Conservation (phyloP, 2,113 vertebrate species). For the Zosterops japonicus region DNA sequence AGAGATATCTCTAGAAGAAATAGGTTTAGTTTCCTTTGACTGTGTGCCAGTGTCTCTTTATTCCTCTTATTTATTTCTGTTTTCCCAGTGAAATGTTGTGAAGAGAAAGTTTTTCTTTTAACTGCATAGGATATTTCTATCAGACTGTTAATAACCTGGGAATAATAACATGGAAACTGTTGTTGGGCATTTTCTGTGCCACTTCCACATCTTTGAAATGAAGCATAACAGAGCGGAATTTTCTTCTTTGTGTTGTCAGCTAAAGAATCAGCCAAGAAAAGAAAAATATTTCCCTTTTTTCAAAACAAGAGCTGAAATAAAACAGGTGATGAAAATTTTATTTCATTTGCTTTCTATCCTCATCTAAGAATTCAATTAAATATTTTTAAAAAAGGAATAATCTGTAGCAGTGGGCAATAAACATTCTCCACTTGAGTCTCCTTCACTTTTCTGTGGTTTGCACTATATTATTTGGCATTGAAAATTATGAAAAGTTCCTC, state of each 20-base stretch:
- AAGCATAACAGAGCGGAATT: neutral
- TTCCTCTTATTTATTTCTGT: neutral
- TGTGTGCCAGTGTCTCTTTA: neutral
- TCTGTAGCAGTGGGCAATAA: neutral
- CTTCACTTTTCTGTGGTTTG: neutral
- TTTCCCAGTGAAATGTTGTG: neutral
- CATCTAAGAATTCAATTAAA: neutral
- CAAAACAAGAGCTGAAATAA: neutral
- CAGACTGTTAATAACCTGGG: neutral
- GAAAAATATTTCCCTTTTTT: neutral
- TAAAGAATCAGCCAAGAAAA: neutral
- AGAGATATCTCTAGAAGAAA: neutral
- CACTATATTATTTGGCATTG: neutral
- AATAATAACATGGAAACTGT: neutral
- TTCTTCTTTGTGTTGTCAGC: neutral
- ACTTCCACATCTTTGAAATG: neutral
- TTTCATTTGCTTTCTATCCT: neutral
- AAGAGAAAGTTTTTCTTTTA: slow-evolving; percentile 34
- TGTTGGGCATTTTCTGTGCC: neutral
- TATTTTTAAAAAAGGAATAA: neutral
- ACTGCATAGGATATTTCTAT: neutral
- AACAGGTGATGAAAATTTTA: neutral
- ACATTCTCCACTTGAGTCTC: neutral
- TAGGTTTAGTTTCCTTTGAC: neutral
- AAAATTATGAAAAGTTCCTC: neutral